Base-by-base conservation (phyloP, 2,113 vertebrate species). In the Xiphophorus couchianus region DNA sequence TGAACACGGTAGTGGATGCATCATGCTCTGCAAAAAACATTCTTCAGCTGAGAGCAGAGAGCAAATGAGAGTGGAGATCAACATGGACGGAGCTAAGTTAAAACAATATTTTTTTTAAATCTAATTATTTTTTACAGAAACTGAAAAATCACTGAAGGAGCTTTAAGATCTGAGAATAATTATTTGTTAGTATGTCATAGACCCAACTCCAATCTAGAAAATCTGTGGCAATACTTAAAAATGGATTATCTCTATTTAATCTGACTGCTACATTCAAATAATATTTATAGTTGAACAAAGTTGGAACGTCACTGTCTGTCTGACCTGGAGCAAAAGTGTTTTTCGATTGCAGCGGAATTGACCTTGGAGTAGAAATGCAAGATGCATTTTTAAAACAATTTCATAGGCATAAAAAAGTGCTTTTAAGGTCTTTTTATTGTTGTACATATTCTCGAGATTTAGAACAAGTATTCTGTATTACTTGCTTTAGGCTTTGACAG, bases 401-500 rank as follows among this genome's bases (percentile, higher is more conserved):
- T 37, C 35, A 37, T 2, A 37, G 35, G 35, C 9, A 11, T 37
- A 37, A 11, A 37, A 37, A 37, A 37, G 35, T 37, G 35, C 42
- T 44, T 17, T 17, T 17, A 11, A 22, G 25, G 22, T 17, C 7
- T 25, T 58, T 54, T 51, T 13, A 7, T 58, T n/a, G 31, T n/a
- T 42, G 1, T 13, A 25, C 11, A 5, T 5, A 35, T 6, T 69
- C 19, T 17, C 8, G 63, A 28, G 66, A 39, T 66, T 62, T 67
- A 33, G 54, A 75, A 79, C 66, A 73, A 62, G 35, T 33, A 12
- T 27, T 71, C 25, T 5, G 19, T 8, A n/a, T 54, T 31, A 65
- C 68, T 67, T 60, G 35, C 44, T 14, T 64, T 13, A 61, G 5
- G 66, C 44, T 42, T 35, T 65, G 44, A 86, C 70, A 67, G 60